Evolutionary conservation across 2,113 vertebrate genomes (phyloP).

Genomic region (Misgurnus mizolepis): DNA sequence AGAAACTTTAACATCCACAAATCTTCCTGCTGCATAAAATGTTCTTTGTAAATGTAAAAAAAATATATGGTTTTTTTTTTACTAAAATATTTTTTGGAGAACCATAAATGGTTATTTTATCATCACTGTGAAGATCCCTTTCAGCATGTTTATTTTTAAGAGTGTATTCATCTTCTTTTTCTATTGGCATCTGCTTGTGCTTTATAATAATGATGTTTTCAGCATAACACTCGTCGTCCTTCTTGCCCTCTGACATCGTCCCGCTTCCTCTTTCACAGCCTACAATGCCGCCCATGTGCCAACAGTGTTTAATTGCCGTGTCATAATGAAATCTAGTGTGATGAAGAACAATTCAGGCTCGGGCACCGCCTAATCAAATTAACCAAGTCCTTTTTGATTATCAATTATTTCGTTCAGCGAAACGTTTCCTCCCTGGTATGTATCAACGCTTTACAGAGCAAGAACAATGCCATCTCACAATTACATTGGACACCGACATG

Average conservation of each 20-base stretch:
- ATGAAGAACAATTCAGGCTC: conserved; percentile 85
- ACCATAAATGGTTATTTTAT: too few species aligned
- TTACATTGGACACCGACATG: background rate
- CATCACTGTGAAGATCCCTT: too few species aligned
- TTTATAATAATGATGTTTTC: conserved; percentile 45
- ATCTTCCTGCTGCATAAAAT: too few species aligned
- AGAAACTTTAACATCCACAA: too few species aligned
- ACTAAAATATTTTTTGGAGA: too few species aligned
- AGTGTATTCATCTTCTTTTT: background rate
- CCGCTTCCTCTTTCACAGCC: conserved; percentile 19
- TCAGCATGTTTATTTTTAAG: background rate
- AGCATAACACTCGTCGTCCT: conserved; percentile 41
- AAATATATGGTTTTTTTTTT: too few species aligned
- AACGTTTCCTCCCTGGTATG: conserved; percentile 70
- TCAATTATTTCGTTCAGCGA: conserved; percentile 83
- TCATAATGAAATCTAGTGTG: conserved; percentile 92
- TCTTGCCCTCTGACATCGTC: conserved; percentile 40
- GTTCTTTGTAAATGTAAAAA: too few species aligned
- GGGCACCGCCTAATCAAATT: conserved; percentile 89
- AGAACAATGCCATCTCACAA: conserved; percentile 30
- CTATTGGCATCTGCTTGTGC: conserved; percentile 36
- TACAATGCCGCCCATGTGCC: conserved; percentile 56
- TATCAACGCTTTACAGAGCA: conserved; percentile 39
- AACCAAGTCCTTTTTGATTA: conserved; percentile 94
- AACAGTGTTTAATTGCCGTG: conserved; percentile 82